Evolutionary conservation across 2,888 invertebrate species (phyloP).

Genomic region (Falcaria lacertinaria): DNA sequence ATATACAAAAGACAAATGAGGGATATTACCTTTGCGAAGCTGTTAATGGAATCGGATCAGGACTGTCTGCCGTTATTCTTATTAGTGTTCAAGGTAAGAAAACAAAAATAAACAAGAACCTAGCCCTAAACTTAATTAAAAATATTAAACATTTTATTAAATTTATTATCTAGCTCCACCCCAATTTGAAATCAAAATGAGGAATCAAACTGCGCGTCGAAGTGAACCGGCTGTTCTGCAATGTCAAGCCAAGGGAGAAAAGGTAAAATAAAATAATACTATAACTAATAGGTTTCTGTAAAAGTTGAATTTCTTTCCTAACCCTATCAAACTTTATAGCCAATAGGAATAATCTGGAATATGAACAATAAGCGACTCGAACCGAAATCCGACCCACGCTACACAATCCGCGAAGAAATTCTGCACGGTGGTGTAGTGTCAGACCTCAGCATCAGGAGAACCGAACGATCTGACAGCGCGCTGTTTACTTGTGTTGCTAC

Average conservation of each 20-base stretch:
- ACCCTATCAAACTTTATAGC: slow-evolving; percentile 53
- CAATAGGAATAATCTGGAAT: slow-evolving; percentile 96
- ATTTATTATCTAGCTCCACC: slow-evolving; percentile 85
- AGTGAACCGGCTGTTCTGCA: slow-evolving; percentile 94
- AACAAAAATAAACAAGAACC: too few species aligned
- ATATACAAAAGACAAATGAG: slow-evolving; percentile 95
- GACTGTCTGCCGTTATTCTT: slow-evolving; percentile 94
- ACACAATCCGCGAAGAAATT: slow-evolving; percentile 92
- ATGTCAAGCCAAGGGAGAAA: slow-evolving; percentile 96
- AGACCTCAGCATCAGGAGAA: slow-evolving; percentile 92
- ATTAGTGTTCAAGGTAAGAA: slow-evolving; percentile 93
- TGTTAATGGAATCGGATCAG: slow-evolving; percentile 96
- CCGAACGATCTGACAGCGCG: slow-evolving; percentile 93
- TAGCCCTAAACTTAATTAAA: too few species aligned
- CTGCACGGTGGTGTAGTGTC: slow-evolving; percentile 92
- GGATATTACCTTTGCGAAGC: slow-evolving; percentile 98
- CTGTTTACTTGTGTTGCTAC: slow-evolving; percentile 95
- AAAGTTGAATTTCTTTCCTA: not conserved
- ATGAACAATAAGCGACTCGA: slow-evolving; percentile 96
- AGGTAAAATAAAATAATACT: too few species aligned
- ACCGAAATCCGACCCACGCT: slow-evolving; percentile 92
- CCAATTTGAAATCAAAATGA: slow-evolving; percentile 94
- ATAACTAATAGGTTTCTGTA: too few species aligned
- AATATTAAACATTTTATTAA: not conserved
- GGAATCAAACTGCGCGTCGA: slow-evolving; percentile 93